Conservation (phyloP, 1,140 invertebrate species). For the Ceratoteleas bidentatus region DNA sequence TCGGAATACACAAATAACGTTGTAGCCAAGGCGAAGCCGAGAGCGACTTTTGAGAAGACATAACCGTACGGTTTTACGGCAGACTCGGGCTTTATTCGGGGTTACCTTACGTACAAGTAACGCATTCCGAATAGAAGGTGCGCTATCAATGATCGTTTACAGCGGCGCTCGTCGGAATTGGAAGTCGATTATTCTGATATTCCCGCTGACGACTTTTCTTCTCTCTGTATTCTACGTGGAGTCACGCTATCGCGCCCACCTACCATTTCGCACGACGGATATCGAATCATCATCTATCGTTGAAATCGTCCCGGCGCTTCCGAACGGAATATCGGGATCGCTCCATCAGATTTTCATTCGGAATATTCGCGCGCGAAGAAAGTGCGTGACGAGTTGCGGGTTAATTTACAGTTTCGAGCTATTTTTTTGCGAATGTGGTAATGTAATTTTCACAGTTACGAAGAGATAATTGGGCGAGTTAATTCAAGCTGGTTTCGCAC, state of each 20-base stretch:
- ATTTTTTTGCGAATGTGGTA: too few relatives aligned
- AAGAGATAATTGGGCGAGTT: too few relatives aligned
- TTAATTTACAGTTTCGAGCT: too few relatives aligned
- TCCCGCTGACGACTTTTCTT: constrained; percentile 60
- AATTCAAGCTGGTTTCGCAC: too few relatives aligned
- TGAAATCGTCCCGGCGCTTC: constrained; percentile 51
- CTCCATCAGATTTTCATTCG: constrained; percentile 49
- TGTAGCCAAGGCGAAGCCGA: neutral
- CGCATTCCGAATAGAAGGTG: constrained; percentile 50
- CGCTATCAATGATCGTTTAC: constrained; percentile 63
- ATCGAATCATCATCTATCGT: constrained; percentile 66
- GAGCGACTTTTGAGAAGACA: constrained; percentile 27
- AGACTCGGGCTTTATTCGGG: constrained; percentile 35
- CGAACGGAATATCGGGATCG: constrained; percentile 34
- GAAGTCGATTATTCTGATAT: constrained; percentile 66
- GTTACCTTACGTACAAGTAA: constrained; percentile 59
- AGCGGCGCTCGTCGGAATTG: constrained; percentile 53
- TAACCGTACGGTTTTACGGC: constrained; percentile 44
- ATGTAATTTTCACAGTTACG: too few relatives aligned
- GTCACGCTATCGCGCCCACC: constrained; percentile 47
- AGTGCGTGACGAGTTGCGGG: constrained; percentile 11
- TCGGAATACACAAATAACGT: neutral
- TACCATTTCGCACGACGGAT: constrained; percentile 53
- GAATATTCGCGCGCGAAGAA: constrained; percentile 37
- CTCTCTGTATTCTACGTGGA: constrained; percentile 48